These are phyloP conservation scores for Cyrtodaria siliqua DNA, from an alignment of 2,888 invertebrate genomes.

Conservation along the genomic window DNA sequence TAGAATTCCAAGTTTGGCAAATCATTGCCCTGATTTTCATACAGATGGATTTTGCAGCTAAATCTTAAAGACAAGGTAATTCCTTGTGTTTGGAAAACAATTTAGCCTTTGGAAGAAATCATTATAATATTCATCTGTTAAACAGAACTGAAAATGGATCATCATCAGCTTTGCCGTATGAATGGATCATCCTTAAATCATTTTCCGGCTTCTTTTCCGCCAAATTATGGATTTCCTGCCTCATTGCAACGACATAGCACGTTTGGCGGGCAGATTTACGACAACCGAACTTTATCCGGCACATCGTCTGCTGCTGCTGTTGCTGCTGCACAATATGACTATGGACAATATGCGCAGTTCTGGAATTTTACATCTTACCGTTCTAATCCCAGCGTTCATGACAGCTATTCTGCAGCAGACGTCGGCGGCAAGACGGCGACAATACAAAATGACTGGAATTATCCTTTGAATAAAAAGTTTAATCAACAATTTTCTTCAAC, in stretches of 20 bases:
- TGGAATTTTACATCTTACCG: conserved; percentile 49
- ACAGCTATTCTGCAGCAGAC: no score
- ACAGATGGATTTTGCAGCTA: conserved; percentile 52
- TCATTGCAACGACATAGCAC: conserved; percentile 45
- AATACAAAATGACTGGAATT: neutral
- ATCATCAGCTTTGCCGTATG: conserved; percentile 69
- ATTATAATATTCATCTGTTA: conserved; percentile 45
- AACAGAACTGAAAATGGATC: conserved; percentile 66
- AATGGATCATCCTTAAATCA: conserved; percentile 72
- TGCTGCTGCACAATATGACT: conserved; percentile 16
- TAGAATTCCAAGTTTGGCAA: conserved; percentile 52
- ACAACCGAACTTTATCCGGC: conserved; percentile 5
- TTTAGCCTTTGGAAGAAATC: conserved; percentile 36
- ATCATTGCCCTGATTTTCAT: conserved; percentile 28
- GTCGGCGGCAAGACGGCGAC: neutral
- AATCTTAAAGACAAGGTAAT: neutral
- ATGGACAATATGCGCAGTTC: conserved; percentile 43
- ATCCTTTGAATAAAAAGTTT: neutral
- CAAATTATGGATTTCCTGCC: conserved; percentile 50
- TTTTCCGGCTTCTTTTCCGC: conserved; percentile 62
- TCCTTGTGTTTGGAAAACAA: conserved; percentile 47
- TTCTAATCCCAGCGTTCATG: conserved; percentile 24
- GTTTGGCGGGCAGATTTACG: conserved; percentile 46
- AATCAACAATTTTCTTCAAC: conserved; percentile 1
- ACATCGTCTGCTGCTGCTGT: neutral